These are phyloP conservation scores for Ophion ventricosus DNA, from an alignment of 2,888 invertebrate species.

Conservation along the genomic window DNA sequence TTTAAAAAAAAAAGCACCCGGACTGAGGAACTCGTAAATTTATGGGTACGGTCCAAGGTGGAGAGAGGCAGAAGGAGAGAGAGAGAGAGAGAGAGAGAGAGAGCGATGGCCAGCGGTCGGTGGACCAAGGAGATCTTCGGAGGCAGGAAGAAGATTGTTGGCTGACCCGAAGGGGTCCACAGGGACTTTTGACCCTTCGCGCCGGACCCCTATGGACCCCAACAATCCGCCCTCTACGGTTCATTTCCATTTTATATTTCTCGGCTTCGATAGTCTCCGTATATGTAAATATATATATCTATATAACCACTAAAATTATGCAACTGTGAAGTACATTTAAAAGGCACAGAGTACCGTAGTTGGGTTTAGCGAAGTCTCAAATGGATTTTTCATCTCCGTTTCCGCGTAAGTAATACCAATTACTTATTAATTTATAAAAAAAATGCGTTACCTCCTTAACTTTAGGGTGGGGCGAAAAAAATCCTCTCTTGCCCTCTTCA, in stretches of 20 bases:
- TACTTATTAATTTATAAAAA: no score
- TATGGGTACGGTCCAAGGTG: slow-evolving; percentile 54
- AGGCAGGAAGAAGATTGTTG: slow-evolving; percentile 63
- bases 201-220: slow-evolving; percentile 54
- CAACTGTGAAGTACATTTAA: slow-evolving; percentile 3
- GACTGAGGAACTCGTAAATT: slow-evolving; percentile 60
- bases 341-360: not conserved
- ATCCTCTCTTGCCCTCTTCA: no score
- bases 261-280: slow-evolving; percentile 19
- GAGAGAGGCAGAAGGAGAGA: slow-evolving; percentile 36
- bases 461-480: no score
- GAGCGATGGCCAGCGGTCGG: slow-evolving; percentile 28
- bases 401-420: no score
- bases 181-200: slow-evolving; percentile 61
- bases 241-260: slow-evolving; percentile 46
- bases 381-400: not conserved
- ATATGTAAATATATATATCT: not conserved
- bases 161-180: slow-evolving; percentile 63
- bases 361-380: not conserved
- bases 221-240: slow-evolving; percentile 51
- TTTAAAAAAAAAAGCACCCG: slow-evolving; percentile 64
- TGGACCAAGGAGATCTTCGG: slow-evolving; percentile 54
- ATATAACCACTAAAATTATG: not conserved
- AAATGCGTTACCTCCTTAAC: no score
- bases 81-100: slow-evolving; percentile 21